Conservation (phyloP, 2,797 vertebrate genomes). For the Sphaeramia orbicularis region DNA sequence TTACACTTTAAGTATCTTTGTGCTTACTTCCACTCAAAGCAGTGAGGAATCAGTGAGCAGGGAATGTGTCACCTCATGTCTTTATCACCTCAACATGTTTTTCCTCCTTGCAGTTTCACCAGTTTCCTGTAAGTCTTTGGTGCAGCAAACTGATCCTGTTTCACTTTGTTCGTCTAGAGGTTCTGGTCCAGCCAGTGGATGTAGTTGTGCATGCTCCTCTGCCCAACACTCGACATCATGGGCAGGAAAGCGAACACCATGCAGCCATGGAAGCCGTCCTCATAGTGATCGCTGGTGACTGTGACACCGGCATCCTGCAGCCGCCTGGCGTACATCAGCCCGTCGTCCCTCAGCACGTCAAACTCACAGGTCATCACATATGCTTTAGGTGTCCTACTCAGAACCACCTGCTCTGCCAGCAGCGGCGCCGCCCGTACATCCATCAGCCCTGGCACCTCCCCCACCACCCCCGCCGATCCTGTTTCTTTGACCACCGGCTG, state of each 20-base stretch:
- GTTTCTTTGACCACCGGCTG: conserved; percentile 80
- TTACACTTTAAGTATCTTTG: too few species aligned
- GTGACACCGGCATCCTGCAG: conserved; percentile 88
- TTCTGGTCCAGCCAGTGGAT: conserved; percentile 93
- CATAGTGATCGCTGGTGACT: conserved; percentile 92
- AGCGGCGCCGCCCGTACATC: conserved; percentile 90
- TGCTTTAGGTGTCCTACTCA: conserved; percentile 87
- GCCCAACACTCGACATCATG: conserved; percentile 86
- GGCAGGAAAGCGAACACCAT: conserved; percentile 92
- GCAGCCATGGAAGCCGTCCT: conserved; percentile 95
- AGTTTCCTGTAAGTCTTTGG: conserved; percentile 4
- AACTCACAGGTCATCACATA: conserved; percentile 96
- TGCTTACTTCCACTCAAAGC: too few species aligned
- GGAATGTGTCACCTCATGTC: neutral
- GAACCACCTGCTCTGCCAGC: conserved; percentile 85
- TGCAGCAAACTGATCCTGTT: neutral
- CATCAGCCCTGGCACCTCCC: conserved; percentile 85
- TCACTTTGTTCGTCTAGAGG: conserved; percentile 77
- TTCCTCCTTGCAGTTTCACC: neutral
- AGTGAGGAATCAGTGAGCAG: too few species aligned
- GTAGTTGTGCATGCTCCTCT: conserved; percentile 88
- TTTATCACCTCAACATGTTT: neutral
- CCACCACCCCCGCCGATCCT: conserved; percentile 81
- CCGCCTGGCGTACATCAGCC: conserved; percentile 91
- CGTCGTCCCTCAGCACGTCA: conserved; percentile 94